Evolutionary conservation across 1,140 invertebrate genomes (phyloP), one percentile per base, ranked within the genome.

Genomic region (Globodera ellingtonae): DNA sequence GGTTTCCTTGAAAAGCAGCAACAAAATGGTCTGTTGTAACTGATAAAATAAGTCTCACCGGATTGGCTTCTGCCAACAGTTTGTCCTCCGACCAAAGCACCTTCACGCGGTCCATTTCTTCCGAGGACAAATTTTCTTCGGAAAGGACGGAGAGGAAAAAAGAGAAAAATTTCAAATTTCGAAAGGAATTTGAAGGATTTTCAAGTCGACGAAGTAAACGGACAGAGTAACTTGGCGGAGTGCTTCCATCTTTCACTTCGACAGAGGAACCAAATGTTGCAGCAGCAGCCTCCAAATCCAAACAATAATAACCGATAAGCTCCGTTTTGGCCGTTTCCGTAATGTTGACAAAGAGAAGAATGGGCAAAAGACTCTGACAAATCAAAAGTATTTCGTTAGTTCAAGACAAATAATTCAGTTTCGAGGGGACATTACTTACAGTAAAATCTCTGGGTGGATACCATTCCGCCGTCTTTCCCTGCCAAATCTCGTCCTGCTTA

Each of bases 401-500:
- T 69, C 13, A 75, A 78, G 9, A 48, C 15, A 59, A 47, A 35
- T n/a, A 18, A 78, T 8, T 5, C 21, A 73, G 8, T 52, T 5
- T 52, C 8, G 3, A 7, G 46, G 13, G 6, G 13, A 79, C 6
- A 13, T 47, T 59, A 46, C 18, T 66, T 48, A 82, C 81, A 50
- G 82, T 75, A 75, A 83, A 82, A 24, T 83, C 81, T 47, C 24
- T 70, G 18, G 81, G 81, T 18, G 81, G 81, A 79, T 75, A 82
- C 81, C 81, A 82, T 7, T 71, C 62, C 59, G 75, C 21, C 21
- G 79, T 59, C 44, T 82, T 83, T 47, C 71, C 81, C 47, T 82
- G 69, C 81, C 81, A 82, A 24, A 75, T 46, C 4, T 56, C 56
- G 7, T 82, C 18, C 6, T 82, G 15, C 6, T 52, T 52, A 15